Percentiles rank a stretch among this genome's conserved stretches.
Conservation (phyloP, 2,888 invertebrate species). For the Pseudococcus longispinus region DNA sequence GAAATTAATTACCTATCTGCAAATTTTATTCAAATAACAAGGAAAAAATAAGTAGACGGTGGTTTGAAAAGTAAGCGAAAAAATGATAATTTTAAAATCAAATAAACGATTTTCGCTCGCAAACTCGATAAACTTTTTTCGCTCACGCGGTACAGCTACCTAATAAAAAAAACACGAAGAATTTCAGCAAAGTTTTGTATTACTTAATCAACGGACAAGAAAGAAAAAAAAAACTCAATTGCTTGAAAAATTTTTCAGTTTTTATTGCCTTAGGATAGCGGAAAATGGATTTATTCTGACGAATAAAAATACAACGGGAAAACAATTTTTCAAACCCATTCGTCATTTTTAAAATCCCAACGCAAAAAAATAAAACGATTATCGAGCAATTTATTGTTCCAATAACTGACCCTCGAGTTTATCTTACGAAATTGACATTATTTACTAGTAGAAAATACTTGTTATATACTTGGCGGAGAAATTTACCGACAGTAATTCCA, state of each 20-base stretch:
- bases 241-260: constrained; percentile 33
- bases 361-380: constrained; percentile 43
- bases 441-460: constrained; percentile 4
- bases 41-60: neutral
- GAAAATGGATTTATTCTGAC: constrained; percentile 27
- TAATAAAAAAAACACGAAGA: neutral
- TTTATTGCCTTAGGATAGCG: constrained; percentile 31
- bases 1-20: neutral
- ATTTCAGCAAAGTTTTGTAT: constrained; percentile 6
- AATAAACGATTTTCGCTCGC: neutral
- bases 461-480: neutral
- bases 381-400: constrained; percentile 31
- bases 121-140: constrained; percentile 7
- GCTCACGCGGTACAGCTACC: neutral
- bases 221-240: constrained; percentile 25
- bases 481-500: neutral
- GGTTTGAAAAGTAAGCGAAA: neutral
- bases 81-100: neutral
- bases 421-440: constrained; percentile 23
- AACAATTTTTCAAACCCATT: constrained; percentile 42
- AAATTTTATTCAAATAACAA: neutral
- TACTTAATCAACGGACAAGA: constrained; percentile 4
- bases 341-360: constrained; percentile 30
- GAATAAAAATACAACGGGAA: constrained; percentile 22
- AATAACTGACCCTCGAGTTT: constrained; percentile 20